Evolutionary conservation across 2,797 vertebrate species (phyloP).

Genomic region (Odontamblyopus rebecca): DNA sequence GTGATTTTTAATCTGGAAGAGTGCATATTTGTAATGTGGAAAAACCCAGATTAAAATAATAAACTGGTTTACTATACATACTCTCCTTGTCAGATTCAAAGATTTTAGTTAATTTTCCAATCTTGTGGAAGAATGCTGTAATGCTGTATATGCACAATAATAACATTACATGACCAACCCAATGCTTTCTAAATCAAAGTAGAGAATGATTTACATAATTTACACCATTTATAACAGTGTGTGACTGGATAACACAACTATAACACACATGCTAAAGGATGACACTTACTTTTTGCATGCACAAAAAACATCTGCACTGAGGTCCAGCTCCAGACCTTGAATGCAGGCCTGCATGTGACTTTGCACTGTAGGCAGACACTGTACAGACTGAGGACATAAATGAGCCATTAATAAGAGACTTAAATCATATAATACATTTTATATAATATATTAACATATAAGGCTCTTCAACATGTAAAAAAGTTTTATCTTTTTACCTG

Average conservation of each 20-base stretch:
- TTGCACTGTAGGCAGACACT: constrained; percentile 61
- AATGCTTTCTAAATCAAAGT: too few relatives aligned
- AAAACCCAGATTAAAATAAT: not conserved
- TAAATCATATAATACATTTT: not conserved
- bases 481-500: constrained; percentile 62
- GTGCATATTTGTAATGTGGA: not conserved
- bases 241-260: not conserved
- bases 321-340: constrained; percentile 59
- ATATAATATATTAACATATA: not conserved
- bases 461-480: not conserved
- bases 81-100: not conserved
- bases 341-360: constrained; percentile 57
- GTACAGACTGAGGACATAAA: constrained; percentile 63
- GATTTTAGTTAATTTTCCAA: not conserved
- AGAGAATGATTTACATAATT: too few relatives aligned
- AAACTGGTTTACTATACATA: not conserved
- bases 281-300: constrained; percentile 75
- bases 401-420: not conserved
- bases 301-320: constrained; percentile 75
- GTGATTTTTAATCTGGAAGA: not conserved
- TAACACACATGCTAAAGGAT: not conserved
- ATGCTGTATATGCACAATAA: too few relatives aligned
- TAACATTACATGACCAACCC: too few relatives aligned
- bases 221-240: not conserved
- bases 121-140: not conserved